These are phyloP conservation scores for Oenanthe melanoleuca DNA, from an alignment of 2,113 vertebrate species.

Conservation along the genomic window DNA sequence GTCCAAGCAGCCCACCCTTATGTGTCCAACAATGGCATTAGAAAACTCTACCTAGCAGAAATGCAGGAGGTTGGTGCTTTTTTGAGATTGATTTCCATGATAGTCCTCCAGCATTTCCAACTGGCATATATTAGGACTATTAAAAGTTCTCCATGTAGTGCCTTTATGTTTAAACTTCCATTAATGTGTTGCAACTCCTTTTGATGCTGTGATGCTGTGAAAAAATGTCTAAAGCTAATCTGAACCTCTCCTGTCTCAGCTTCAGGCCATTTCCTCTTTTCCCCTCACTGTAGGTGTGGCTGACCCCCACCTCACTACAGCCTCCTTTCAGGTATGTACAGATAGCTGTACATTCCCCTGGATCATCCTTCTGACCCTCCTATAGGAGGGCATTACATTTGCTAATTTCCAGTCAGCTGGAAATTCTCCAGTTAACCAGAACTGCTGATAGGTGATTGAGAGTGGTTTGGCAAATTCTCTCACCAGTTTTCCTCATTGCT, in stretches of 20 bases:
- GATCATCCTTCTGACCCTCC: background rate
- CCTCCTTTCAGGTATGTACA: background rate
- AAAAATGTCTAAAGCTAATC: background rate
- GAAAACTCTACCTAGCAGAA: background rate
- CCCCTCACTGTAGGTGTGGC: background rate
- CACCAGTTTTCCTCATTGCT: background rate
- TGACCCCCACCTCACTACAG: background rate
- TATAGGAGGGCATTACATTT: background rate
- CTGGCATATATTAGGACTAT: background rate
- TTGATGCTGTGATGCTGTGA: background rate
- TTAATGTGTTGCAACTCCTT: background rate
- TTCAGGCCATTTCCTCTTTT: background rate
- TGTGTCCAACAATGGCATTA: background rate
- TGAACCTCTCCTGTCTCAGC: too few relatives aligned
- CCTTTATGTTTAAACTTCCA: background rate
- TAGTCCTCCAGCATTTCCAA: background rate
- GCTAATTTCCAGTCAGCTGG: background rate
- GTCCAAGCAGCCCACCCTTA: background rate
- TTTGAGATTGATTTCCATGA: background rate
- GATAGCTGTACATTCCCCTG: background rate
- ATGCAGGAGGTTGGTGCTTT: background rate
- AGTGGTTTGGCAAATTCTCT: background rate
- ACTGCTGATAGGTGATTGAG: background rate
- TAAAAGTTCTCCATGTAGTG: background rate
- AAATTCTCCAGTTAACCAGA: background rate